These are phyloP conservation scores for Metaphire vulgaris DNA, from an alignment of 1,140 invertebrate genomes.

Conservation along the genomic window DNA sequence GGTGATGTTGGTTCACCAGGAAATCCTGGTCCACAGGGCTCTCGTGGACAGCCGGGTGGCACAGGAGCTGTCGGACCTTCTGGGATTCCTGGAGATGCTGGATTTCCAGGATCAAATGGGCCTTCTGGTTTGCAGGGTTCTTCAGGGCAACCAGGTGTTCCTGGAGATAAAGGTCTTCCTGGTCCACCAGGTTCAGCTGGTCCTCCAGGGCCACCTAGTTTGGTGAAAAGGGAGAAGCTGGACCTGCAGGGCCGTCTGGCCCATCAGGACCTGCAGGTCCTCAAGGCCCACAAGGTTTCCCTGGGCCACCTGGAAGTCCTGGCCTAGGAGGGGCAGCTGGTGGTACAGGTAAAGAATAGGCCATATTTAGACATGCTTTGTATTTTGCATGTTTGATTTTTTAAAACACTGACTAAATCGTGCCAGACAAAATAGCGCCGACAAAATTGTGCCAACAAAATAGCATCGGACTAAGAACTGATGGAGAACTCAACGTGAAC, in stretches of 20 bases:
- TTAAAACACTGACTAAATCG: too few relatives aligned
- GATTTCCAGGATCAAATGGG: constrained; percentile 21
- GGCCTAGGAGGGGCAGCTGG: too few relatives aligned
- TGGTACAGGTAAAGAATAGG: too few relatives aligned
- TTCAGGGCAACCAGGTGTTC: constrained; percentile 8
- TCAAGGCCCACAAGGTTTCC: not conserved
- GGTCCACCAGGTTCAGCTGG: constrained; percentile 17
- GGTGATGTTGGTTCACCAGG: constrained; percentile 56
- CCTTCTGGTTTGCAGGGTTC: constrained; percentile 16
- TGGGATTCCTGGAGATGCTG: constrained; percentile 40
- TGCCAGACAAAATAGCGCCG: too few relatives aligned
- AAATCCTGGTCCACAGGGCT: constrained; percentile 68
- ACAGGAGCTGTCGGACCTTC: constrained; percentile 32
- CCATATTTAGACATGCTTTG: too few relatives aligned
- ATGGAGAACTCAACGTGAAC: too few relatives aligned
- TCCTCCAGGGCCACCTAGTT: constrained; percentile 19
- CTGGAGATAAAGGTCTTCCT: constrained; percentile 7
- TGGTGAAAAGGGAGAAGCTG: constrained; percentile 8
- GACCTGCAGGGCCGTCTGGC: constrained; percentile 1
- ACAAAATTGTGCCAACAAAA: too few relatives aligned
- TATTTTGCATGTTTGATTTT: too few relatives aligned
- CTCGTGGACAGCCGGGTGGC: constrained; percentile 54
- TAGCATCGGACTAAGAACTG: too few relatives aligned
- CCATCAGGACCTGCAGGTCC: constrained; percentile 7
- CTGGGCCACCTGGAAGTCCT: constrained; percentile 11